A percentile compares a stretch with the other conserved stretches of the same genome.
phyloP scores from a whole-genome alignment of 2,888 invertebrate genomes.

The Melieria crassipennis region DNA sequence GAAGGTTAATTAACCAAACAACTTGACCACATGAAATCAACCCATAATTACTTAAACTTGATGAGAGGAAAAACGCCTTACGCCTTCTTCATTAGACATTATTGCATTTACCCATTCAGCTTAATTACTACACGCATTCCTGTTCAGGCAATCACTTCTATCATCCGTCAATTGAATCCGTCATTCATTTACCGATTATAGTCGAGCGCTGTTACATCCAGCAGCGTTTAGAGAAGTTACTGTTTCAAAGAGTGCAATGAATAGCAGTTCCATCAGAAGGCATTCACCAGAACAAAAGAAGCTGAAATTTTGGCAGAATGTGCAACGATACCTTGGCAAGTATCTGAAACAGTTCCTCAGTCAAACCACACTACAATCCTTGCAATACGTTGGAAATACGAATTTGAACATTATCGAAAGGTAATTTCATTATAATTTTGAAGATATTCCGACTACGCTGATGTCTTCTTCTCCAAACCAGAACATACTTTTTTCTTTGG shows the following conservation, averaged over 20 bases:
- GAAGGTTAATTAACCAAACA: too few species aligned
- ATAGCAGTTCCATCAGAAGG: background rate
- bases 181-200: too few species aligned
- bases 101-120: too few species aligned
- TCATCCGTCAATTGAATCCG: too few species aligned
- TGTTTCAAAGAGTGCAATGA: background rate
- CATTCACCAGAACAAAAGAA: background rate
- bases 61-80: too few species aligned
- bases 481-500: constrained; percentile 77
- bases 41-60: too few species aligned
- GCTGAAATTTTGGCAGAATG: background rate
- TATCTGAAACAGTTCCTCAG: constrained; percentile 69
- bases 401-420: background rate
- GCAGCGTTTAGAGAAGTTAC: background rate
- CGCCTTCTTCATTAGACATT: too few species aligned
- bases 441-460: background rate
- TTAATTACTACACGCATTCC: too few species aligned
- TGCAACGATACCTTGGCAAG: background rate
- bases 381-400: constrained; percentile 74
- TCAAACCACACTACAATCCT: constrained; percentile 76
- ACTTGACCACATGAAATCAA: too few species aligned
- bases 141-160: too few species aligned
- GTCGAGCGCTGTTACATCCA: too few species aligned
- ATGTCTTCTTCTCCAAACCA: constrained; percentile 50
- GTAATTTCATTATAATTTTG: background rate